Evolutionary conservation across 2,113 vertebrate species (phyloP).

Genomic region (Urocitellus parryii): DNA sequence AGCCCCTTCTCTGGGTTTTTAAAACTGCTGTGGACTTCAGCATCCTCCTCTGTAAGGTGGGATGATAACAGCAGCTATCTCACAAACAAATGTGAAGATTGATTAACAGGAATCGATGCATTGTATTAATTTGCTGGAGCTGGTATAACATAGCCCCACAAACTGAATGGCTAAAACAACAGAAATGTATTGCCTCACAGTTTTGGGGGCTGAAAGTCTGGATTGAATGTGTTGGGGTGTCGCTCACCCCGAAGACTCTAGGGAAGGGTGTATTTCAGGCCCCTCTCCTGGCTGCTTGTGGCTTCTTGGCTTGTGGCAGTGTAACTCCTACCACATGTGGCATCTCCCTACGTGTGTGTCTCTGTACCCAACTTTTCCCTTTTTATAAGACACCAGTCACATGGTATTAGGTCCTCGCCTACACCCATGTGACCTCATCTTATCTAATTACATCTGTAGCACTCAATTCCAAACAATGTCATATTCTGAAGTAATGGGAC

Average conservation of each 20-base stretch:
- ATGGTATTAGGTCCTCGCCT: not conserved
- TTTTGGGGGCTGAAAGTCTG: not conserved
- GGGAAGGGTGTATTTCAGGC: not conserved
- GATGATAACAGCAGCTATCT: not conserved
- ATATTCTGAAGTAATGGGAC: not conserved
- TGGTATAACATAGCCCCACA: not conserved
- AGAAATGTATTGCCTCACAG: not conserved
- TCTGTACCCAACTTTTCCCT: not conserved
- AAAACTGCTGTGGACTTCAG: not conserved
- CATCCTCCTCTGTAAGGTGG: constrained; percentile 2
- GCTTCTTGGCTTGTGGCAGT: not conserved
- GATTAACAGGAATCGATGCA: not conserved
- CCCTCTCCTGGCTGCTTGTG: not conserved
- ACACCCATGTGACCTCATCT: not conserved
- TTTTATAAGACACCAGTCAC: not conserved
- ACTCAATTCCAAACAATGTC: not conserved
- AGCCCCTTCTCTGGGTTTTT: not conserved
- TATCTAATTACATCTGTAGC: not conserved
- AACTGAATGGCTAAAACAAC: not conserved
- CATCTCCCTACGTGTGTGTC: not conserved
- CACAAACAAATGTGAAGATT: not conserved
- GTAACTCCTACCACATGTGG: not conserved
- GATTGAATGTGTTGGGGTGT: not conserved
- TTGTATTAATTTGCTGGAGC: not conserved
- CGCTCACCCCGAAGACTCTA: not conserved